A percentile compares a stretch with the other conserved stretches of the same genome.
These are phyloP conservation scores for Megalops atlanticus DNA, from an alignment of 2,113 vertebrate species.

Conservation along the genomic window DNA sequence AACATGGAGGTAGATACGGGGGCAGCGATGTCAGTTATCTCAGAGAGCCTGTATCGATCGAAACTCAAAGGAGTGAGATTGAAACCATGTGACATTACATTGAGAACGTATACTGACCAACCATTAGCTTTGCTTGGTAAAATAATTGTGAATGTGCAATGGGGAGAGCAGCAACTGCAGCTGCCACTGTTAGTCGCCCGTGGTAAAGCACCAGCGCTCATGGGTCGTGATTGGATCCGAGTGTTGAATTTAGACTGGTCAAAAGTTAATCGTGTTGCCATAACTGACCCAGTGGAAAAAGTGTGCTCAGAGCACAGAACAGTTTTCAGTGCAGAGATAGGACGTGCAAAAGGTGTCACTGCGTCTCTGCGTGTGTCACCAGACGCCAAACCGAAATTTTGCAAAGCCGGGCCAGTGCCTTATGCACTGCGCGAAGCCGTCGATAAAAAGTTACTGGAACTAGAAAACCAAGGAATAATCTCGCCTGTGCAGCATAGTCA, in stretches of 20 bases:
- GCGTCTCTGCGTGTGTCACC: conserved; percentile 2
- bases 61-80: background rate
- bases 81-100: background rate
- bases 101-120: background rate
- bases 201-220: background rate
- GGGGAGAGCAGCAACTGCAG: background rate
- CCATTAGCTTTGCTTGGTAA: background rate
- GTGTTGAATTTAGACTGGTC: conserved; percentile 10
- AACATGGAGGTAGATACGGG: conserved; percentile 9
- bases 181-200: background rate
- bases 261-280: background rate
- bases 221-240: background rate
- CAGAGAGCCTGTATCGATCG: background rate
- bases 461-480: conserved; percentile 18
- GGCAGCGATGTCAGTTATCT: conserved; percentile 2
- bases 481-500: conserved; percentile 12
- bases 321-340: conserved; percentile 9
- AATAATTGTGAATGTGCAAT: background rate
- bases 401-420: conserved; percentile 21
- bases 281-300: background rate
- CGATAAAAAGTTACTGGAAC: background rate
- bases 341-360: background rate
- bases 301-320: background rate
- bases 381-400: conserved; percentile 24
- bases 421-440: conserved; percentile 33